These are phyloP conservation scores for Actenoides lindsayi DNA, from an alignment of 2,113 vertebrate species.

Conservation along the genomic window DNA sequence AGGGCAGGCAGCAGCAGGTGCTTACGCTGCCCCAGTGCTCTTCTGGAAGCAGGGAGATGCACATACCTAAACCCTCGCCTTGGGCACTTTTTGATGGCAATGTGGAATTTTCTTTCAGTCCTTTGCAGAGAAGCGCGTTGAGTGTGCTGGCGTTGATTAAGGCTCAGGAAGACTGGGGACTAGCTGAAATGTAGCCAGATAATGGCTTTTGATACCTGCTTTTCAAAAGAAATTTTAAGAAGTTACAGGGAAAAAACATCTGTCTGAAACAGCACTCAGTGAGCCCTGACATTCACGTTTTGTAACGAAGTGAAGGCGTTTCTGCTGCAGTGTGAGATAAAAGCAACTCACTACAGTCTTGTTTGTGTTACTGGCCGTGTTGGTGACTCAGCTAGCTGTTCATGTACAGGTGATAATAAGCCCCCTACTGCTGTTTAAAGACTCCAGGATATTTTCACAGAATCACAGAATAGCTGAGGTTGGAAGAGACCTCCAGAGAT, in stretches of 20 bases:
- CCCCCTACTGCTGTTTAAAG: not conserved
- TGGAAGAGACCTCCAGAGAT: not conserved
- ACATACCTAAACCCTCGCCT: rapidly evolving
- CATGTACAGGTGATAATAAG: not conserved
- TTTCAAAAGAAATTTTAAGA: not conserved
- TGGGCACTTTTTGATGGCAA: not conserved
- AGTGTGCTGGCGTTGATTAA: not conserved
- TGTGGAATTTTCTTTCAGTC: not conserved
- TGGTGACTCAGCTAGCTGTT: not conserved
- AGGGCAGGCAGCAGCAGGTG: rapidly evolving
- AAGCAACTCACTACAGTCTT: not conserved
- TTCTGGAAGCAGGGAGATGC: not conserved
- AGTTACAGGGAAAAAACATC: not conserved
- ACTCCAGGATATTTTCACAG: not conserved
- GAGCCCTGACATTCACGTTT: not conserved
- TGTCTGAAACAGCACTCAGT: not conserved
- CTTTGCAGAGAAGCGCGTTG: not conserved
- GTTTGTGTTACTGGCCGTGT: not conserved
- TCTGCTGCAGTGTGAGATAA: not conserved
- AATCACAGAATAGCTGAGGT: not conserved
- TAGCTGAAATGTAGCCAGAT: not conserved
- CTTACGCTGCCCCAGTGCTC: not conserved
- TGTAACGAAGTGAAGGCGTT: not conserved
- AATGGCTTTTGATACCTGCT: not conserved
- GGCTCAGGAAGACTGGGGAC: not conserved